phyloP scores from a whole-genome alignment of 2,113 vertebrate species.

The Dinomys branickii region DNA sequence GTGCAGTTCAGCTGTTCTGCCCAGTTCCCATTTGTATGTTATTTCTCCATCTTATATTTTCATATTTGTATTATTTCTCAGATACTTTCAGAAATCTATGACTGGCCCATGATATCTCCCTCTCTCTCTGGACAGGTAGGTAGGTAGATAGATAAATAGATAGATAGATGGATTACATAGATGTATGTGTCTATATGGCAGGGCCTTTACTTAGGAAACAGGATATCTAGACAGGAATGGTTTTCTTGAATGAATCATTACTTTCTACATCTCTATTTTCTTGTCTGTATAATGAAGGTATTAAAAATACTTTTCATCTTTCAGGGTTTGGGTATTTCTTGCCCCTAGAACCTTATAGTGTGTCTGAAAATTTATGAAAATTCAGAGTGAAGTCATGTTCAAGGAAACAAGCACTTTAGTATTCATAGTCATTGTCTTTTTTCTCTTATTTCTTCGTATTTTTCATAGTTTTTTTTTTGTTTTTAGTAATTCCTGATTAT shows the following conservation, averaged over 20 bases:
- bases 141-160: too few species aligned
- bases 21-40: background rate
- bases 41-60: background rate
- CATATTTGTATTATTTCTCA: background rate
- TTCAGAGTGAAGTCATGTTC: background rate
- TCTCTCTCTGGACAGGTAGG: background rate
- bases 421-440: background rate
- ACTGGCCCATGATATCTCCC: constrained; percentile 44
- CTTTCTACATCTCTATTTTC: background rate
- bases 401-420: background rate
- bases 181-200: background rate
- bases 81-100: constrained; percentile 35
- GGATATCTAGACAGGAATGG: background rate
- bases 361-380: background rate
- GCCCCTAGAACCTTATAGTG: background rate
- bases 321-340: background rate
- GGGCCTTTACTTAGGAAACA: background rate
- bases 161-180: background rate
- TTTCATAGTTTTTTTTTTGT: background rate
- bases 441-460: background rate
- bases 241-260: background rate
- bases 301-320: background rate
- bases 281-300: background rate
- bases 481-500: background rate
- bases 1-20: background rate